Base-by-base conservation (phyloP, 2,888 invertebrate genomes). In the Chromoteleia sp. region DNA sequence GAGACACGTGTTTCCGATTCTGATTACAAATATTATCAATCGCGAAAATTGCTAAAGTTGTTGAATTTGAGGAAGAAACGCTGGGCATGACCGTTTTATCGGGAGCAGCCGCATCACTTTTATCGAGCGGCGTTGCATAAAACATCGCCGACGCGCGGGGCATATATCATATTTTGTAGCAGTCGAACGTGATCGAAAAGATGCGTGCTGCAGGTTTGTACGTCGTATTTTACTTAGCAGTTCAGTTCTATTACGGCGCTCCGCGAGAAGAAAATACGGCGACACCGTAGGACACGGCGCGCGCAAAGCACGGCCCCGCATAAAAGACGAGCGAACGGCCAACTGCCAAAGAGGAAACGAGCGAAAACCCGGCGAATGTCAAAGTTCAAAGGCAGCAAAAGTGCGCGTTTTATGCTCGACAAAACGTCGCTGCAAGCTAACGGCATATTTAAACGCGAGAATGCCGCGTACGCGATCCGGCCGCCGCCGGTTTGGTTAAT, bases 381-480 rank as follows among this genome's bases (percentile, higher is more conserved):
- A 68, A 74, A 81, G 78, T 77, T 82, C 78, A 82, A 82, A 82
- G 70, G 74, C 67, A 61, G 74, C 77, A 68, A 74, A 81, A 81
- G 77, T 70, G 67, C 75, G 71, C 75, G 54, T 76, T 82, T 82
- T 71, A 75, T 82, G 76, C 82, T 73, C 73, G 79, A 75, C 75
- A 71, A 75, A 79, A 79, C 68, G 68, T 68, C 68, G 65, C 71
- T 29, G 79, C 67, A 36, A 48, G 19, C 78, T 68, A 75, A 82
- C 78, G 67, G 82, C 75, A 75, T 82, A 75, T 78, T 78, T 82
- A 71, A 82, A 59, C 75, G 56, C 39, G 54, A 52, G 63, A 58
- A 63, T 63, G 48, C 52, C 45, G 70, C 30, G 73, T 39, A 59
- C 39, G 48, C 61, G 48, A 71, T 65, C 29, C 29, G 48, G 48